Evolutionary conservation across 2,888 invertebrate species (phyloP), one percentile per base, ranked within the genome.

Genomic region (Elysia crispata): DNA sequence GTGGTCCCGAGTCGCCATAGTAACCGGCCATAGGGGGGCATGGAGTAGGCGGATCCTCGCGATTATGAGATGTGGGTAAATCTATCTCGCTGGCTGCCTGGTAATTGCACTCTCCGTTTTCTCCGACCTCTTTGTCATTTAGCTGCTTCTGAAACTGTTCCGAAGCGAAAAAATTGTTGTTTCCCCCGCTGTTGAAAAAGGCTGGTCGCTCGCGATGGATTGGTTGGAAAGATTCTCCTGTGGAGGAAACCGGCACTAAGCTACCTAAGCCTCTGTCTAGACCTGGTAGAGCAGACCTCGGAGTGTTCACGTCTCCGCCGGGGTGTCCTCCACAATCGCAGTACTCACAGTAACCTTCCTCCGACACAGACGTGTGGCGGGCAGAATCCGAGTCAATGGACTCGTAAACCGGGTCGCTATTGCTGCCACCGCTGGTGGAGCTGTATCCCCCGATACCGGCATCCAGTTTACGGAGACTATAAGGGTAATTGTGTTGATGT

Each of bases 321-420:
- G 23, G 25, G 8, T 72, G 67, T 50, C 41, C 33, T 20, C 75
- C 67, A 28, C 79, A 79, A 1, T 79, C 79, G 41, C 79, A 79
- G 60, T 75, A 79, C 69, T 79, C 79, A 49, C 79, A 79, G 41
- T 41, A 41, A 11, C 41, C 41, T 11, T 41, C 41, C 75, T 79
- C 79, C 23, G 67, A 69, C 18, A 69, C n/a, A 0, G 67, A 74
- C 0, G 57, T 50, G n/a, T 75, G 57, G 18, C 74, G 50, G 18
- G 28, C 66, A 57, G 80, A 82, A 30, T 81, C 82, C 3, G 77
- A 73, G 67, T 85, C 85, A 50, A 85, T 85, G 41, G 82, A 83
- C 78, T 85, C 85, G 80, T 85, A 85, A n/a, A 83, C 82, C n/a
- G 83, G 85, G 1, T 83, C 83, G 28, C 82, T 73, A 66, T 83